Evolutionary conservation across 1,140 invertebrate genomes (phyloP), one percentile per base, ranked within the genome.

Genomic region (Pinna nobilis): DNA sequence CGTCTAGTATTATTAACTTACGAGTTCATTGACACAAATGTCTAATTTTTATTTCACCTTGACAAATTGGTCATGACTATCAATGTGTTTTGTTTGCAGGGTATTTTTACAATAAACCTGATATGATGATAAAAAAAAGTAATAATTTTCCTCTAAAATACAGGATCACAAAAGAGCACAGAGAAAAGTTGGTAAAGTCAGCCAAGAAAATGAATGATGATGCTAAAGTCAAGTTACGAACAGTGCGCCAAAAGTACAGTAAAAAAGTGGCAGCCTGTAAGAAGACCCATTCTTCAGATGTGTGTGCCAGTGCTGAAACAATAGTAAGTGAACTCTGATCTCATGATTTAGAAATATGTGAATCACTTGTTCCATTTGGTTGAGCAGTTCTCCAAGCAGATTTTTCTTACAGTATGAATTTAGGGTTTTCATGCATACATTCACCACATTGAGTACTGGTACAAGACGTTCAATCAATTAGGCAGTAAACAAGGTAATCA

Each of bases 111-210:
- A 44, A 44, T 44, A 11, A n/a, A 11, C n/a, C n/a, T 9, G 39
- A 44, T 44, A n/a, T 44, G 9, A 44, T 44, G 39, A 11, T 44
- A 44, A 11, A n/a, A 11, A 44, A 44, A 44, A 44, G 9, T n/a
- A 15, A 35, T 59, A 20, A 32, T 44, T 83, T 78, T 87, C 39
- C 9, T 60, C 83, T 85, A 89, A 61, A 79, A 94, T n/a, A n/a
- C n/a, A n/a, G 93, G 88, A 93, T 98, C 0, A 97, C 97, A 5
- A 95, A 94, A 84, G 96, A 98, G 88, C 94, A 98, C 85, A 91
- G 96, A 81, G 96, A 98, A 90, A 91, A 90, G 50, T 90, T 98
- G 44, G 92, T 94, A 0, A 97, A 97, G 90, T 95, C 93, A 91
- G 96, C 96, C 0, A 97, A 97, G 89, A 86, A 90, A 0, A 81